These are phyloP conservation scores for Dinocampus coccinellae DNA, from an alignment of 2,888 invertebrate genomes.

Conservation along the genomic window DNA sequence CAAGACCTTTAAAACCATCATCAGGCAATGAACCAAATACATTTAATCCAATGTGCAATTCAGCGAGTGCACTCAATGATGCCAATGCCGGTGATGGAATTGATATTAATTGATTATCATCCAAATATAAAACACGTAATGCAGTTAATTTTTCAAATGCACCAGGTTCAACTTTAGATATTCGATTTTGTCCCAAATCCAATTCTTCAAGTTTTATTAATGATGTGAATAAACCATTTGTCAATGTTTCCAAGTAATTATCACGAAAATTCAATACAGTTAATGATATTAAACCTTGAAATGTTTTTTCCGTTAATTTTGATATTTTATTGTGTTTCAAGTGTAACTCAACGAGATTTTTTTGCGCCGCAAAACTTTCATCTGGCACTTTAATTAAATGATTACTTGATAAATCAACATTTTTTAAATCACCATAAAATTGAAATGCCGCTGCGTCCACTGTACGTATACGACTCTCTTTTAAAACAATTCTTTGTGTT, in stretches of 20 bases:
- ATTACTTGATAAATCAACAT: constrained; percentile 87
- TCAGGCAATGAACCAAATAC: constrained; percentile 82
- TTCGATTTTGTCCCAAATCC: constrained; percentile 88
- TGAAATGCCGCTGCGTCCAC: constrained; percentile 88
- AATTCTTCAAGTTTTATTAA: constrained; percentile 85
- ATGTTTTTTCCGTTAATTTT: constrained; percentile 83
- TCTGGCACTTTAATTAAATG: constrained; percentile 85
- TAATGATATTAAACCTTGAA: constrained; percentile 81
- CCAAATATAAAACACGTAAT: constrained; percentile 84
- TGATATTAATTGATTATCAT: constrained; percentile 84
- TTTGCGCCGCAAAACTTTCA: constrained; percentile 84
- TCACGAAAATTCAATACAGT: constrained; percentile 85
- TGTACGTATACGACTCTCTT: constrained; percentile 88
- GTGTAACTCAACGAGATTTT: constrained; percentile 85
- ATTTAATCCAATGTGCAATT: constrained; percentile 87
- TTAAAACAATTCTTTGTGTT: constrained; percentile 85
- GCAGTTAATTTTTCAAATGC: constrained; percentile 83
- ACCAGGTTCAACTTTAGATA: constrained; percentile 82
- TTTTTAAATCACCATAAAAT: constrained; percentile 88
- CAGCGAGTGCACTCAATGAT: constrained; percentile 83
- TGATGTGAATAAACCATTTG: constrained; percentile 80
- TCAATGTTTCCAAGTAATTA: constrained; percentile 85
- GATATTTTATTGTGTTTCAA: constrained; percentile 89
- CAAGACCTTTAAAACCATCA: constrained; percentile 83
- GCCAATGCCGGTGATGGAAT: constrained; percentile 83